Base-by-base conservation (phyloP, 2,113 vertebrate genomes). In the Meles meles region DNA sequence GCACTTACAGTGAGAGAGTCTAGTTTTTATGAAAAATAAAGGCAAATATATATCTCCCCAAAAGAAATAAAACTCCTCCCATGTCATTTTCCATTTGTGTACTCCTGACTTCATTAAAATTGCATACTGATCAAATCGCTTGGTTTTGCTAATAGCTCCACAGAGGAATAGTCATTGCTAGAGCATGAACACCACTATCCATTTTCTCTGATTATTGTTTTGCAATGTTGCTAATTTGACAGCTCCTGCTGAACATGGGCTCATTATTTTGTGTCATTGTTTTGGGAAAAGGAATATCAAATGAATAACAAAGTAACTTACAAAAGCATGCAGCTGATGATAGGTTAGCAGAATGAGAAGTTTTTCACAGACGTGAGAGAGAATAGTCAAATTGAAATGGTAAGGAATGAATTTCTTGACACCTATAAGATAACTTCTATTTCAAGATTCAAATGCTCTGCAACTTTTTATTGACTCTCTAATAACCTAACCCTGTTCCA, bases 171-270 rank as follows among this genome's bases (percentile, higher is more conserved):
- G 97, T 98, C 98, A 91, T 83, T 94, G 95, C 97, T 97, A 97
- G 98, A 98, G 97, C 96, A 93, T 98, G 97, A 98, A 98, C 96
- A 94, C 94, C 77, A 93, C 82, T 96, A 98, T 99, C 98, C 96
- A 98, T 99, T 99, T 98, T 97, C 98, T 98, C 98, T 99, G 98
- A 98, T 99, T 98, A 98, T 98, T 98, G 98, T 98, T 98, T 98
- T 97, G 97, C 96, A 95, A 95, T 29, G 20, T 97, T 98, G 98
- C 98, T 99, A 98, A 99, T 98, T 98, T 98, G 99, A 99, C 98
- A 98, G 98, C 97, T 98, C 96, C 98, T 96, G 98, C 98, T 98
- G 98, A 98, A 98, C 93, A 57, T 44, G n/a, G 76, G 37, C 98
- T 98, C 97, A 97, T 99, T 98, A 98, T 98, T 98, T 98, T 98